Percentiles rank a stretch among this genome's conserved stretches.
phyloP scores from a whole-genome alignment of 2,113 vertebrate species.

The Corythoichthys haematopterus region DNA sequence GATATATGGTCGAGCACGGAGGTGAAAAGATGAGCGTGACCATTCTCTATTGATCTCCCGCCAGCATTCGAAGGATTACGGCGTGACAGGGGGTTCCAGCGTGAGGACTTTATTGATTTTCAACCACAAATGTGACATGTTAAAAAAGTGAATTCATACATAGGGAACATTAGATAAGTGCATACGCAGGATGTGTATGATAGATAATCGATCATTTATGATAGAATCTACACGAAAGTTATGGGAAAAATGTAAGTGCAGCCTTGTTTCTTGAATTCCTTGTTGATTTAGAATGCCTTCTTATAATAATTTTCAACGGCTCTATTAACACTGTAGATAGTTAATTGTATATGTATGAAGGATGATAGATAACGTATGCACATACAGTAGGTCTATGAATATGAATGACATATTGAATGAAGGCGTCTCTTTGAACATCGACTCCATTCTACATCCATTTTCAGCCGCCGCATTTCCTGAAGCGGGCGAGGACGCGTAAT shows the following conservation, averaged over 20 bases:
- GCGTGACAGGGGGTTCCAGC: not conserved
- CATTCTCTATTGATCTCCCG: not conserved
- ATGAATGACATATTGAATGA: not conserved
- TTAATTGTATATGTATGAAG: not conserved
- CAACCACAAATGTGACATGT: not conserved
- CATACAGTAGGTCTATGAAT: not conserved
- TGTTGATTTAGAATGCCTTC: no score
- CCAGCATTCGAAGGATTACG: not conserved
- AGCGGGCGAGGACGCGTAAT: conserved; percentile 43
- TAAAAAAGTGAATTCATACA: not conserved
- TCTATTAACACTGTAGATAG: no score
- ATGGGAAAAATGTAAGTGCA: no score
- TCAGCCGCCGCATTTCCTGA: conserved; percentile 1
- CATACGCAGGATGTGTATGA: not conserved
- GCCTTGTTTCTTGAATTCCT: no score
- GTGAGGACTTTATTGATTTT: not conserved
- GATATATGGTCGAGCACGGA: not conserved
- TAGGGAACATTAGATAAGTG: not conserved
- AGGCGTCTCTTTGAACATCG: not conserved
- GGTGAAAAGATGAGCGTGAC: not conserved
- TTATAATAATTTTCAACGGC: no score
- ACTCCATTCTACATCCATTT: not conserved
- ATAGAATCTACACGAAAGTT: not conserved
- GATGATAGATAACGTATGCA: not conserved
- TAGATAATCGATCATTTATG: not conserved